A percentile compares a stretch with the other conserved stretches of the same genome.
phyloP scores from a whole-genome alignment of 2,113 vertebrate genomes.

The Lota lota region DNA sequence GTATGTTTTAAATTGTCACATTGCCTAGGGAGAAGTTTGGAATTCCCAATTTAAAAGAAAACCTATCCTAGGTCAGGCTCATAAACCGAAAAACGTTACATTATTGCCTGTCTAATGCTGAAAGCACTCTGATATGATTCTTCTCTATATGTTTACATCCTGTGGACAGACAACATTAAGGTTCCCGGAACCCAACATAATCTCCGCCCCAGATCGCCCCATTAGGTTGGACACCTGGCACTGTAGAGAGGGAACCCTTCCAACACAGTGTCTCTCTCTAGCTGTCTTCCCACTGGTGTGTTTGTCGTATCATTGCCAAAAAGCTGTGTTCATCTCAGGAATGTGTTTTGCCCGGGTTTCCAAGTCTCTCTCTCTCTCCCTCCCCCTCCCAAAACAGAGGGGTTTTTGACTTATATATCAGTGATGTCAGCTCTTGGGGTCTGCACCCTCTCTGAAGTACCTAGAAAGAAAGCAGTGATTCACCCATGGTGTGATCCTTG shows the following conservation, averaged over 20 bases:
- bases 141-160: conserved; percentile 23
- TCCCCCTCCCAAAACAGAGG: background rate
- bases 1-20: background rate
- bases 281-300: too few species aligned
- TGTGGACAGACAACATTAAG: conserved; percentile 12
- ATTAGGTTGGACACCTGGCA: conserved; percentile 37
- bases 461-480: too few species aligned
- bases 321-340: conserved; percentile 32
- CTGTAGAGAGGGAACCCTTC: conserved; percentile 10
- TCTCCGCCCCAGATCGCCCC: conserved; percentile 4
- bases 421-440: conserved; percentile 9
- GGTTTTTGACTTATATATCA: conserved; percentile 25
- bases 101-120: background rate
- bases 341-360: conserved; percentile 33
- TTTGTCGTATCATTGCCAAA: conserved; percentile 24
- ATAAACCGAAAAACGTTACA: background rate
- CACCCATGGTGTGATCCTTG: too few species aligned
- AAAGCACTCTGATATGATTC: conserved; percentile 13
- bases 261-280: background rate
- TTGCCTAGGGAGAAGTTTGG: background rate
- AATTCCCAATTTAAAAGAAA: background rate
- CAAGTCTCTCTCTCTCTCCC: conserved; percentile 17
- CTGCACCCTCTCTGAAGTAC: background rate
- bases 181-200: conserved; percentile 4
- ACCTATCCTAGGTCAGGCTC: background rate